Evolutionary conservation across 2,888 invertebrate species (phyloP).

Genomic region (Chromoteleia sp.): DNA sequence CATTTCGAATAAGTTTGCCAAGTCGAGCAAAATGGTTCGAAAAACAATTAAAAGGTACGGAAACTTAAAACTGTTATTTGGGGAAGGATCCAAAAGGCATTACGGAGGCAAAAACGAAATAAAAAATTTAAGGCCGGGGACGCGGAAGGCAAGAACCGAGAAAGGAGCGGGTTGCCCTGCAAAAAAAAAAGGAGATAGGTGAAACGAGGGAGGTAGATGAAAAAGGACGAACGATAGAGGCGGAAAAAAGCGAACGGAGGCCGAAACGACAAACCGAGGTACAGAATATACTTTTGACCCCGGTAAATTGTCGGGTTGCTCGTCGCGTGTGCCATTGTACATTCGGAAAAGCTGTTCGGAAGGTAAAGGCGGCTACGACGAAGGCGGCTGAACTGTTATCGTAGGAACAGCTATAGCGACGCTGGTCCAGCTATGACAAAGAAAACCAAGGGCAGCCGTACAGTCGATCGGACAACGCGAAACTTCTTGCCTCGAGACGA

Average conservation of each 20-base stretch:
- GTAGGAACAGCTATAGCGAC: constrained; percentile 35
- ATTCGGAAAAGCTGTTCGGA: constrained; percentile 54
- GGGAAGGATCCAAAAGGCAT: constrained; percentile 54
- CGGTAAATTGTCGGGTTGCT: constrained; percentile 56
- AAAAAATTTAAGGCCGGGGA: constrained; percentile 38
- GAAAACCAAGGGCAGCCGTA: constrained; percentile 28
- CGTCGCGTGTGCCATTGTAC: constrained; percentile 44
- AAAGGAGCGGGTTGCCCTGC: not conserved
- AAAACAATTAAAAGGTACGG: constrained; percentile 54
- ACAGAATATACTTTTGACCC: constrained; percentile 54
- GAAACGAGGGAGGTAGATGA: constrained; percentile 15
- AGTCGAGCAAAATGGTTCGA: constrained; percentile 35
- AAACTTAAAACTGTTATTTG: constrained; percentile 52
- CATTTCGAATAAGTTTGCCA: constrained; percentile 37
- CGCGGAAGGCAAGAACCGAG: not conserved
- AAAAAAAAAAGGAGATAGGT: constrained; percentile 21
- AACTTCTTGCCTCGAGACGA: constrained; percentile 43
- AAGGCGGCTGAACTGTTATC: constrained; percentile 42
- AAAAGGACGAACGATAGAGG: constrained; percentile 1
- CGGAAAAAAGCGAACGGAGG: constrained; percentile 13
- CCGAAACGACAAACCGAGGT: constrained; percentile 44
- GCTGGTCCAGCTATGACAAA: constrained; percentile 32
- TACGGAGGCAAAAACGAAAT: constrained; percentile 21
- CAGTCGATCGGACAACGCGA: constrained; percentile 42
- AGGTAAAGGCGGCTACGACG: constrained; percentile 38